Evolutionary conservation across 2,797 vertebrate species (phyloP).

Genomic region (Ispidina picta): DNA sequence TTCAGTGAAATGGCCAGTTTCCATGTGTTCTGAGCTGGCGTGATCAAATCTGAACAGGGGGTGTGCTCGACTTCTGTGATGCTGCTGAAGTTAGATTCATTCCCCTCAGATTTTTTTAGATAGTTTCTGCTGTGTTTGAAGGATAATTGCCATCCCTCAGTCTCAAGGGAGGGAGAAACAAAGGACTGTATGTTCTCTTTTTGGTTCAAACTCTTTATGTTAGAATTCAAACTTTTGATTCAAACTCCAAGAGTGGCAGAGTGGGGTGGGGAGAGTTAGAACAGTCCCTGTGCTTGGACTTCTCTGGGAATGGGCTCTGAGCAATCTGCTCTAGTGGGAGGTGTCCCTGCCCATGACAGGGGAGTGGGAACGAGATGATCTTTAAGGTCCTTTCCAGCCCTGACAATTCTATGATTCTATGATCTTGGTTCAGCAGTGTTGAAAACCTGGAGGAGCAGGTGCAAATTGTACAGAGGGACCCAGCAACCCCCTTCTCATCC

Average conservation of each 20-base stretch:
- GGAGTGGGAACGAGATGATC: no score
- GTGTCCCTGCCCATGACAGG: no score
- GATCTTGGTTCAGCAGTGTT: neutral
- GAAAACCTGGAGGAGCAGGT: neutral
- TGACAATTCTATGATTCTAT: no score
- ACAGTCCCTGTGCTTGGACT: neutral
- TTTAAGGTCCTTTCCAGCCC: no score
- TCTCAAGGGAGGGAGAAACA: slow-evolving; percentile 12
- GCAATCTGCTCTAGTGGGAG: no score
- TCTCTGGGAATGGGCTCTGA: neutral
- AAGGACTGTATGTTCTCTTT: neutral
- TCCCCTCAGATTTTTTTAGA: neutral
- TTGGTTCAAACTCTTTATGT: neutral
- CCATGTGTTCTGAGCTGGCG: neutral
- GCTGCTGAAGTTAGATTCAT: neutral
- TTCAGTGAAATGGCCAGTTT: neutral
- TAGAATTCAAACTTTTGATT: slow-evolving; percentile 2
- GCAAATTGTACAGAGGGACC: neutral
- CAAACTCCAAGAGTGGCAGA: neutral
- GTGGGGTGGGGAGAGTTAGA: neutral
- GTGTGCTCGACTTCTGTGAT: neutral
- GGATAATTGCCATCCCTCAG: neutral
- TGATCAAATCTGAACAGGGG: neutral
- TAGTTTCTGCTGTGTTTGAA: slow-evolving; percentile 28
- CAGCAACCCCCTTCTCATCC: neutral